These are phyloP conservation scores for Tridacna gigas DNA, from an alignment of 2,888 invertebrate genomes.

Conservation along the genomic window DNA sequence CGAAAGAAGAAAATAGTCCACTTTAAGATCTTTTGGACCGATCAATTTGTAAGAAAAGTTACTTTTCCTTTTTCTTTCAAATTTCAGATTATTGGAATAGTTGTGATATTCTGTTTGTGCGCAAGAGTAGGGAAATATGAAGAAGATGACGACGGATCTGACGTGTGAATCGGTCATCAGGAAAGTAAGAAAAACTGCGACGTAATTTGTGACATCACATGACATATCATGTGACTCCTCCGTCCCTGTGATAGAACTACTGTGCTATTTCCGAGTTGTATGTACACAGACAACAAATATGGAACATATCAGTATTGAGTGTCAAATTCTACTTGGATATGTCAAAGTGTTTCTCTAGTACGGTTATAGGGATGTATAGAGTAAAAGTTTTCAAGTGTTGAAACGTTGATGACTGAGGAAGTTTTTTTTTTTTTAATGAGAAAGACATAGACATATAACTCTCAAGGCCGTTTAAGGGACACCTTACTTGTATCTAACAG, in stretches of 20 bases:
- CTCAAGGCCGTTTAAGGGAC: too few species aligned
- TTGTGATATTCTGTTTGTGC: conserved; percentile 79
- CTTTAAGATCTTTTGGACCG: too few species aligned
- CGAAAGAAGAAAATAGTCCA: too few species aligned
- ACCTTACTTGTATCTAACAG: too few species aligned
- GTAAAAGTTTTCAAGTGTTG: too few species aligned
- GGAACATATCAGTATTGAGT: conserved; percentile 15
- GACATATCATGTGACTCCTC: conserved; percentile 14
- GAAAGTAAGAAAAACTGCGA: not conserved
- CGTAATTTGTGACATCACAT: conserved; percentile 17
- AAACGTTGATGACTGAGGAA: too few species aligned
- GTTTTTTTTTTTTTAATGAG: too few species aligned
- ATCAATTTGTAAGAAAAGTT: too few species aligned
- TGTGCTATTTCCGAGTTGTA: conserved; percentile 16
- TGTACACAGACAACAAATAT: not conserved
- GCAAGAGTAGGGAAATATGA: conserved; percentile 70
- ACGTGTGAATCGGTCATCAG: conserved; percentile 36
- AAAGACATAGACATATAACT: too few species aligned
- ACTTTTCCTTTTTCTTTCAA: too few species aligned
- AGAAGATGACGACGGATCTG: conserved; percentile 72
- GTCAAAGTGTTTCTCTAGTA: not conserved
- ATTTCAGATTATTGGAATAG: conserved; percentile 77
- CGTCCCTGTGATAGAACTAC: conserved; percentile 38
- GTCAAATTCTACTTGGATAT: not conserved
- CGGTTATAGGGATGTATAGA: too few species aligned